These are phyloP conservation scores for Xenus cinereus DNA, from an alignment of 2,113 vertebrate genomes.

Conservation along the genomic window DNA sequence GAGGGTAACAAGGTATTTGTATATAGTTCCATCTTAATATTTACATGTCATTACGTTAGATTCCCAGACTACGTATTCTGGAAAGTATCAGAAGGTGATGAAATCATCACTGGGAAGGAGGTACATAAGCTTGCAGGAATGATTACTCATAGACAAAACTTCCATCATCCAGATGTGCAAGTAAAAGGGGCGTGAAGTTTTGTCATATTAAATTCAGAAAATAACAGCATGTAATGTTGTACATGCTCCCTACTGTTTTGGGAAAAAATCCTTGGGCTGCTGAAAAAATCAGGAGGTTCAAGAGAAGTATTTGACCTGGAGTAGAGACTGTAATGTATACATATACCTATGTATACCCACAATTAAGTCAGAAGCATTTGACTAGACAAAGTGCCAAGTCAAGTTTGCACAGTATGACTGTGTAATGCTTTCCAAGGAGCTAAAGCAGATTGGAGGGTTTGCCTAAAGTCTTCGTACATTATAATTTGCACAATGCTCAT, in stretches of 20 bases:
- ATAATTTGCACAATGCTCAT: neutral
- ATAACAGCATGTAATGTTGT: neutral
- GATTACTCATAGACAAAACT: neutral
- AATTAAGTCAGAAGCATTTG: neutral
- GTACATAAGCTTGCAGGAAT: neutral
- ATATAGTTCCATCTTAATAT: neutral
- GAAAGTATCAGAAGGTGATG: neutral
- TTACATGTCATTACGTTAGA: neutral
- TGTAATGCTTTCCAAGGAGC: neutral
- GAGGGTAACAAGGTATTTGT: neutral
- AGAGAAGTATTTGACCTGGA: neutral
- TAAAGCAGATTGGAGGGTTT: neutral
- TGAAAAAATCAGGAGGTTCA: neutral
- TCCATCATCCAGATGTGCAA: neutral
- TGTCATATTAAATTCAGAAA: neutral
- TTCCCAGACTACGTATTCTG: neutral
- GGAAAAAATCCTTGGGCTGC: neutral
- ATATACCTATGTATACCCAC: neutral
- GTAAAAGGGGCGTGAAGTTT: neutral
- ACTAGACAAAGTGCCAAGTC: neutral
- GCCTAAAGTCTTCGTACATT: neutral
- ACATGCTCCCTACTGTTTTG: neutral
- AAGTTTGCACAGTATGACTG: neutral
- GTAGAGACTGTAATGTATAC: neutral
- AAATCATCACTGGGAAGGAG: neutral